These are phyloP conservation scores for Idaea dimidiata DNA, from an alignment of 2,888 invertebrate species.

Conservation along the genomic window DNA sequence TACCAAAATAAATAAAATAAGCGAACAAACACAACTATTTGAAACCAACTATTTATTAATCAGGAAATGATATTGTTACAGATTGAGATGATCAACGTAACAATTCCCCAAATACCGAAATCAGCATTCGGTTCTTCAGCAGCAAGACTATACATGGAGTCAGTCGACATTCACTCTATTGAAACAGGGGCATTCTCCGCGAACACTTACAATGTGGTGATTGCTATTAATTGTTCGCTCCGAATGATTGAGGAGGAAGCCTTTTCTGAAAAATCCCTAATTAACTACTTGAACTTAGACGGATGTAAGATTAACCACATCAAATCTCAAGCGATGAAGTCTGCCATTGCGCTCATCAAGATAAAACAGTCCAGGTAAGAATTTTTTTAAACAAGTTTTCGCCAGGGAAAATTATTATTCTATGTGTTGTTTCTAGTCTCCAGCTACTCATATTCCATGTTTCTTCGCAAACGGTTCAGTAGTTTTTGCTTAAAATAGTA, in stretches of 20 bases:
- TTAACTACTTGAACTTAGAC: conserved; percentile 81
- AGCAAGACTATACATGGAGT: conserved; percentile 79
- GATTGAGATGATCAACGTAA: conserved; percentile 84
- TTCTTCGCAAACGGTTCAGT: no score
- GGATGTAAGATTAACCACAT: conserved; percentile 81
- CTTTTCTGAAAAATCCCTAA: conserved; percentile 82
- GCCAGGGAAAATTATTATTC: no score
- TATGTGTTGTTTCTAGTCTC: no score
- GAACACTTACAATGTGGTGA: conserved; percentile 82
- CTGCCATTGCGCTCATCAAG: conserved; percentile 83
- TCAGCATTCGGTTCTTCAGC: conserved; percentile 84
- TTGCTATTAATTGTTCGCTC: conserved; percentile 82
- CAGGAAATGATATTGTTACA: conserved; percentile 51
- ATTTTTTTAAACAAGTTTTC: conserved; percentile 6
- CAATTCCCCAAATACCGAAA: conserved; percentile 79
- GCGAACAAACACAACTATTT: neutral
- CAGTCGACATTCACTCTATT: conserved; percentile 76
- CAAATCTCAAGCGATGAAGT: conserved; percentile 81
- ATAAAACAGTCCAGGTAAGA: conserved; percentile 83
- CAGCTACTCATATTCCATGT: no score
- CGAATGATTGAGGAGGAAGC: conserved; percentile 82
- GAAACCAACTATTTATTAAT: no score
- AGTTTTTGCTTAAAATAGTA: no score
- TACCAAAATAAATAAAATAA: neutral
- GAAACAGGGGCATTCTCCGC: conserved; percentile 84